Base-by-base conservation (phyloP, 2,797 vertebrate genomes). In the Crotalus adamanteus region DNA sequence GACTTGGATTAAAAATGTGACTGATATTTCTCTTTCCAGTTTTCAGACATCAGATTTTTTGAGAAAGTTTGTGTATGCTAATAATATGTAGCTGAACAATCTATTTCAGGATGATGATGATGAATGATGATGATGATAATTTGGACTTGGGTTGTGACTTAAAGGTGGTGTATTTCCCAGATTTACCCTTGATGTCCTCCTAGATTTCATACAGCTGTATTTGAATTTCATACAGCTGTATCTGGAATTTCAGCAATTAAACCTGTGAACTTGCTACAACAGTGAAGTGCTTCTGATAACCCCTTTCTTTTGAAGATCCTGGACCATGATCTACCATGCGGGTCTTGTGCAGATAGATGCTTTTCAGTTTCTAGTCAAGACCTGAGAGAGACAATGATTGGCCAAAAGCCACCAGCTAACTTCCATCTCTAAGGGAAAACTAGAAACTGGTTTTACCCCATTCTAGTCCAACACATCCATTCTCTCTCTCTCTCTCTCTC, bases 21-120 rank as follows among this genome's bases (percentile, higher is more conserved):
- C 92, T 89, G 93, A 95, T 96, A 96, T 92, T 94, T 96, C 91
- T 93, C 94, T 95, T 96, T 93, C 90, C 95, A 96, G 96, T 97
- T 96, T 97, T 95, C 95, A 92, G 92, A 94, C 94, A 90, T 91
- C 47, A 94, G 96, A 47, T 95, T 95, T 93, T 95, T 69, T 95
- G 94, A 94, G 95, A 31, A 96, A 94, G 93, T 88, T 92, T 95
- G 94, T 86, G 92, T 91, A 95, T 95, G 96, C 89, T 96, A 94
- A 95, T 94, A 94, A 95, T 94, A 93, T 95, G 95, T 94, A 92
- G 91, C 61, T 6, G 94, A 95, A 94, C 97, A 94, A 91, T 94
- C 94, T 11, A 96, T 94, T 95, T 96, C 97, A 69, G n/a, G 13
- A 69, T 31, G 59, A 60, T 6, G 59, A 60, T 60, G 25, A 60